A percentile compares a stretch with the other conserved stretches of the same genome.
Evolutionary conservation across 2,888 invertebrate genomes (phyloP).

Genomic region (Agriopis marginaria): DNA sequence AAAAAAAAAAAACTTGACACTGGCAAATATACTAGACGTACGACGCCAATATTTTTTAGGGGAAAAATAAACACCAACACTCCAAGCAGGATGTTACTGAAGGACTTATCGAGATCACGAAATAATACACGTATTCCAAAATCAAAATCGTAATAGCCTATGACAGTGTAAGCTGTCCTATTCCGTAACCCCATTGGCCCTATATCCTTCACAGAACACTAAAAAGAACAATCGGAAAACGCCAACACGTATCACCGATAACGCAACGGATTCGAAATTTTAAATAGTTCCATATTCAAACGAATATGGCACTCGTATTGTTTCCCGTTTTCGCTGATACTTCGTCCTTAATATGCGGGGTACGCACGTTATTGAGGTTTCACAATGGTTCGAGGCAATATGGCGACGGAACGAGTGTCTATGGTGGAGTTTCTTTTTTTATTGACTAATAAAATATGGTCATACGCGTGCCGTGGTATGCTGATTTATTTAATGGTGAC

Average conservation of each 20-base stretch:
- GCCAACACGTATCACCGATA: constrained; percentile 82
- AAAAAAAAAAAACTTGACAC: no score
- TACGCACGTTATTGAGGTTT: constrained; percentile 81
- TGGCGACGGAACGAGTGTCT: constrained; percentile 68
- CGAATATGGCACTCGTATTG: constrained; percentile 82
- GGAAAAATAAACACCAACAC: no score
- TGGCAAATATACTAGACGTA: no score
- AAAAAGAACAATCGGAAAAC: constrained; percentile 81
- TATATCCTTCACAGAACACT: constrained; percentile 39
- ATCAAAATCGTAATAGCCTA: background rate
- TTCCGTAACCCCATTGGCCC: constrained; percentile 1
- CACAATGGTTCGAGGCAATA: constrained; percentile 77
- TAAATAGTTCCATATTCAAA: constrained; percentile 85
- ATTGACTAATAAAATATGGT: constrained; percentile 53
- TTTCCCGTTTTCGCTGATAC: constrained; percentile 84
- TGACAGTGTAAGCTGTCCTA: background rate
- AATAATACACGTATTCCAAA: background rate
- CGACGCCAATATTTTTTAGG: no score
- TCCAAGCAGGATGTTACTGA: no score
- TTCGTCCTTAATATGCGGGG: constrained; percentile 83
- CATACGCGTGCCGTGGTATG: constrained; percentile 34
- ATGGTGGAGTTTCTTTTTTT: constrained; percentile 62
- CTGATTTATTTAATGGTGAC: constrained; percentile 32
- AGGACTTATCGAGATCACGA: no score
- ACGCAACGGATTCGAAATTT: constrained; percentile 86